phyloP scores from a whole-genome alignment of 2,113 vertebrate genomes.

The Heterocephalus glaber region DNA sequence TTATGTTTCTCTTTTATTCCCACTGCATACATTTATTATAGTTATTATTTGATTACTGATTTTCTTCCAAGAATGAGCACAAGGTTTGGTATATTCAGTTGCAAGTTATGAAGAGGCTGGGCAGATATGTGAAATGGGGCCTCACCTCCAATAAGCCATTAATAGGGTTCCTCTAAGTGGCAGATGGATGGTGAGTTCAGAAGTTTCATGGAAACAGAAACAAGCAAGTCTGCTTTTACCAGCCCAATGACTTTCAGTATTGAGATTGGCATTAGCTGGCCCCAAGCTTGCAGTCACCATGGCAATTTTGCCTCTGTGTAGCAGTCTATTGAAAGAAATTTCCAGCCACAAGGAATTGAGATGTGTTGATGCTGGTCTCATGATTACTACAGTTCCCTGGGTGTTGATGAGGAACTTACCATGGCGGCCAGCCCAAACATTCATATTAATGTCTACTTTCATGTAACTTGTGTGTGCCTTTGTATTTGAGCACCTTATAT shows the following conservation, averaged over 20 bases:
- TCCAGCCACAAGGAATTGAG: fast-evolving
- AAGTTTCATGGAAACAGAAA: background rate
- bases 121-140: background rate
- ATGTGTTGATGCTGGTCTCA: background rate
- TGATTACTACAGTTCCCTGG: fast-evolving
- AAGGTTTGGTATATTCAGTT: background rate
- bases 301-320: background rate
- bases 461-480: background rate
- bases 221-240: too few species aligned
- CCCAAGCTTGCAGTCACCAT: background rate
- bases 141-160: background rate
- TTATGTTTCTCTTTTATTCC: background rate
- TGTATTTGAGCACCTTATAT: background rate
- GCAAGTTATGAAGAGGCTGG: background rate
- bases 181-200: background rate
- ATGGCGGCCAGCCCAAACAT: fast-evolving
- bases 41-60: background rate
- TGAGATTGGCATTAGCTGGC: background rate
- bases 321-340: background rate
- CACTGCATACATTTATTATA: background rate
- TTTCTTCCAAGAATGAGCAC: background rate
- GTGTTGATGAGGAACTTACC: background rate
- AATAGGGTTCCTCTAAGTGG: too few species aligned
- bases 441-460: background rate
- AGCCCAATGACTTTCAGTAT: background rate